Evolutionary conservation across 2,113 vertebrate genomes (phyloP).

Genomic region (Hiodon tergisus): DNA sequence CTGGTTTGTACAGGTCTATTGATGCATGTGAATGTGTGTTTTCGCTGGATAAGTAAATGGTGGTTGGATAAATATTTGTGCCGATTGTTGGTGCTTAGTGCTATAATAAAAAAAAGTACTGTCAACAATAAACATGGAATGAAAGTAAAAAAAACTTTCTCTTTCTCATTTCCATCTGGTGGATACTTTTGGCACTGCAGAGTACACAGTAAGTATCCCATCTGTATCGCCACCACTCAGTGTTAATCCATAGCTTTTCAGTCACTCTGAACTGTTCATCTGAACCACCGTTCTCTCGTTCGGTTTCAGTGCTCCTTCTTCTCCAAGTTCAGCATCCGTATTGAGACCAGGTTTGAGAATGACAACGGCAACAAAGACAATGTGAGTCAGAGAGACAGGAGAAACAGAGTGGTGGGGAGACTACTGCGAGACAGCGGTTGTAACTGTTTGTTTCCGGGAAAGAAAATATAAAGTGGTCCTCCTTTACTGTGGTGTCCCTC

Average conservation of each 20-base stretch:
- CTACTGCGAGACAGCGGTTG: too few species aligned
- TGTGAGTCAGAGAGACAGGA: conserved; percentile 52
- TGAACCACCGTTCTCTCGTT: conserved; percentile 9
- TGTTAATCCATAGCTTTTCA: conserved; percentile 40
- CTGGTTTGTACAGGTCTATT: conserved; percentile 51
- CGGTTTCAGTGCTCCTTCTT: conserved; percentile 34
- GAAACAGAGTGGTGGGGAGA: background rate
- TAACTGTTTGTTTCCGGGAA: too few species aligned
- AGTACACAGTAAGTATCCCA: conserved; percentile 65
- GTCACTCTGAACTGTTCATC: conserved; percentile 21
- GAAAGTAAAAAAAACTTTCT: background rate
- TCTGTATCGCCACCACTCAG: conserved; percentile 37
- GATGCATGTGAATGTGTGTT: conserved; percentile 3
- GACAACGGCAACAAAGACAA: conserved; percentile 63
- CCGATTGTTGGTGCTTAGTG: too few species aligned
- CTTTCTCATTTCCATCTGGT: conserved; percentile 38
- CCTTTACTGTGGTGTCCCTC: too few species aligned
- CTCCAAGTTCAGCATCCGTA: conserved; percentile 63
- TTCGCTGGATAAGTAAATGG: background rate
- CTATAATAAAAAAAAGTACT: background rate
- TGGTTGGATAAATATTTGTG: too few species aligned
- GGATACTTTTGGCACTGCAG: conserved; percentile 48
- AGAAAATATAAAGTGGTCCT: too few species aligned
- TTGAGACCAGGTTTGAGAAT: conserved; percentile 70
- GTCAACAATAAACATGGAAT: background rate